A percentile compares a stretch with the other conserved stretches of the same genome.
Conservation (phyloP, 2,888 invertebrate genomes). For the Pyrrhosoma nymphula region DNA sequence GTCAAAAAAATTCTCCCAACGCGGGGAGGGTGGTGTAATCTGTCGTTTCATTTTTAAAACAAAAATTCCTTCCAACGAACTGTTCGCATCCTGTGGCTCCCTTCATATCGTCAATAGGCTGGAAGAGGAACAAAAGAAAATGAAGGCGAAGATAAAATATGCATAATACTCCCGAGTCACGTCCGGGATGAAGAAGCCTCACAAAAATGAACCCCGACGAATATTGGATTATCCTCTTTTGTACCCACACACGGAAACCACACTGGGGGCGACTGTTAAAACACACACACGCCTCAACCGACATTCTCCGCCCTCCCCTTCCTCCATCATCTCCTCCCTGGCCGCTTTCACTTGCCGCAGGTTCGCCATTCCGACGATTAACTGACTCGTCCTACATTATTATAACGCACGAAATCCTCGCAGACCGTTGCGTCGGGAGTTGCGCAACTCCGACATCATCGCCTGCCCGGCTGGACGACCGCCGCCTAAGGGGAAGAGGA, state of each 20-base stretch:
- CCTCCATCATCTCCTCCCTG: background rate
- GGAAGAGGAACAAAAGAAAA: background rate
- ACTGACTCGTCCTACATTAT: constrained; percentile 17
- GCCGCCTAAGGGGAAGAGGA: background rate
- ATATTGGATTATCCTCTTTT: constrained; percentile 5
- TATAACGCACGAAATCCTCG: constrained; percentile 15
- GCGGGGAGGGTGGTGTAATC: no score
- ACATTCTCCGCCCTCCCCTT: background rate
- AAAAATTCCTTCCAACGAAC: no score
- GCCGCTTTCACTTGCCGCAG: background rate
- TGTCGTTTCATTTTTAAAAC: no score
- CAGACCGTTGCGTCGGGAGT: background rate
- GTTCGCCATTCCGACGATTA: background rate
- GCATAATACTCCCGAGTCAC: background rate
- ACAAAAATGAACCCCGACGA: background rate
- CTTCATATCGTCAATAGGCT: no score
- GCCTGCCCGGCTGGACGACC: background rate
- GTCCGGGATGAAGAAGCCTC: background rate
- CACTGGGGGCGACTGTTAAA: background rate
- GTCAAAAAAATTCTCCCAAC: no score
- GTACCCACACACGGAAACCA: background rate
- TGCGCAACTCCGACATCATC: background rate
- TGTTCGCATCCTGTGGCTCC: no score
- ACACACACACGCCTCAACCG: background rate
- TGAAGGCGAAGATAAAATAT: background rate